Percentiles rank a stretch among this genome's conserved stretches.
phyloP scores from a whole-genome alignment of 2,888 invertebrate species.

The Zaprionus lineosus region DNA sequence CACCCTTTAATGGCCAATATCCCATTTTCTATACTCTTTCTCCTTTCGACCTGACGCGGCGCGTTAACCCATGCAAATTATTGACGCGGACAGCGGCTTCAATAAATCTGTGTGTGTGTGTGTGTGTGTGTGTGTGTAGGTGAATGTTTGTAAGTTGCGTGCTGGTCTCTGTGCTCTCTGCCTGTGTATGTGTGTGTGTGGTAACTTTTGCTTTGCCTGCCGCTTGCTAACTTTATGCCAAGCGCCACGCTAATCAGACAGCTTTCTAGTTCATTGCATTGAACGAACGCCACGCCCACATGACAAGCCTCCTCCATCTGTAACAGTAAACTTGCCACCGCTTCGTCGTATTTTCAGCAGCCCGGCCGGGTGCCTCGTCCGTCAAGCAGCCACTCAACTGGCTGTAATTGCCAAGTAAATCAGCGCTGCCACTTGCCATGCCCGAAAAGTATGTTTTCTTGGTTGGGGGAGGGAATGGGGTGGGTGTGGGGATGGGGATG shows the following conservation, averaged over 20 bases:
- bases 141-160: too few relatives aligned
- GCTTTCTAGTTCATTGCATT: constrained; percentile 76
- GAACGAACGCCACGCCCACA: constrained; percentile 51
- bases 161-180: constrained; percentile 13
- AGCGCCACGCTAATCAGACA: constrained; percentile 72
- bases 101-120: constrained; percentile 58
- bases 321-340: constrained; percentile 10
- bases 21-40: background rate
- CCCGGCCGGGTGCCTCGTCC: constrained; percentile 37
- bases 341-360: background rate
- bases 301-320: constrained; percentile 18
- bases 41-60: constrained; percentile 2
- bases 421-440: constrained; percentile 75
- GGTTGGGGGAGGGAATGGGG: background rate
- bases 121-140: constrained; percentile 20
- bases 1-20: constrained; percentile 11
- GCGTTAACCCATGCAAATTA: constrained; percentile 69
- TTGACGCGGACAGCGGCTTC: constrained; percentile 69
- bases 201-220: constrained; percentile 60
- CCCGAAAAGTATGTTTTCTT: constrained; percentile 62
- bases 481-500: background rate
- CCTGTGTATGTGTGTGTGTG: constrained; percentile 27
- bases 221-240: constrained; percentile 54
- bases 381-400: constrained; percentile 64
- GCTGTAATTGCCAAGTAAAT: constrained; percentile 74